Base-by-base conservation (phyloP, 2,888 invertebrate species). In the Stenurella melanura region DNA sequence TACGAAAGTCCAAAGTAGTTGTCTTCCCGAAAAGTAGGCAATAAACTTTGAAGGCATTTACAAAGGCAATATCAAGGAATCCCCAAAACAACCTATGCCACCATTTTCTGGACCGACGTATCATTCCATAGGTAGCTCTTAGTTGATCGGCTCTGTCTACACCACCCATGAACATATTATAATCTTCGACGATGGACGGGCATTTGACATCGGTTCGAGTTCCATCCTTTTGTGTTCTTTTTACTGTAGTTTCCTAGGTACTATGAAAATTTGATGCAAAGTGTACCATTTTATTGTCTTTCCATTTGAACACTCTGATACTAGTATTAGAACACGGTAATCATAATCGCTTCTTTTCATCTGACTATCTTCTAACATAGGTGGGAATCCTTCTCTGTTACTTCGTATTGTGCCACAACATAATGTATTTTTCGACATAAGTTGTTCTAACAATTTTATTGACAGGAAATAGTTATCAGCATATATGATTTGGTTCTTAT, bases 21-120 rank as follows among this genome's bases (percentile, higher is more conserved):
- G 57, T 50, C 12, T 26, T 58, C 50, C 67, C 67, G 19, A 34
- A 80, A 72, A 26, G 21, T 72, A 68, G 72, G 57, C 21, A 73
- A 50, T 75, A 78, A 19, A 82, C 58, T 17, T 73, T 73, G 70
- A 74, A 77, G 26, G 78, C 71, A 73, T 80, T 83, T 21, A 85
- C 80, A 77, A 84, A 83, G 34, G 78, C 75, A 7, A 83, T 81
- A 38, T 83, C 84, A 19, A 84, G 17, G 21, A 83, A 60, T 9
- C 79, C 82, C 69, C 74, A 84, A 76, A 85, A 85, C 21, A 85
- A 61, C 57, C 81, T 26, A 74, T 84, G 83, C 84, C 84, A 84
- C 84, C 83, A 86, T 74, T 85, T 85, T 61, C 67, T 60, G 10
- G 78, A 76, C 30, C 78, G 38, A 26, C 18, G n/a, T 19, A 61